Evolutionary conservation across 2,888 invertebrate genomes (phyloP).

Genomic region (Biston betularia): DNA sequence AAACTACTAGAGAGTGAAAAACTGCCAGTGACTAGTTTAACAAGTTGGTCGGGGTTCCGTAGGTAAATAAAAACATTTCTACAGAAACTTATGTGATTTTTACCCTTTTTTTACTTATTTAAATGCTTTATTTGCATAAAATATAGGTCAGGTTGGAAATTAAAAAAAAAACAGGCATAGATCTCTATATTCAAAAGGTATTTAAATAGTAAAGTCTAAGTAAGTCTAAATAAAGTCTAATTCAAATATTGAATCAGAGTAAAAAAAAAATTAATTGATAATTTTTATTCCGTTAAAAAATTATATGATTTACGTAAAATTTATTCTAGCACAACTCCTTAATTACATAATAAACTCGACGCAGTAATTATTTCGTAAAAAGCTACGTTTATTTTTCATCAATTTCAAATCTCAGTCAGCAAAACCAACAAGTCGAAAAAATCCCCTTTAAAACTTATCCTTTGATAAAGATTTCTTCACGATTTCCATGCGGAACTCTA

Average conservation of each 20-base stretch:
- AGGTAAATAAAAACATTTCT: not conserved
- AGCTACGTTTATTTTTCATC: constrained; percentile 8
- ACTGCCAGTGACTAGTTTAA: not conserved
- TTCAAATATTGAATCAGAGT: too few relatives aligned
- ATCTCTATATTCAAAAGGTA: too few relatives aligned
- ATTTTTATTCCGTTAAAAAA: not conserved
- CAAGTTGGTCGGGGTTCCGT: not conserved
- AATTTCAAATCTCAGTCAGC: constrained; percentile 16
- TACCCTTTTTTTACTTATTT: not conserved
- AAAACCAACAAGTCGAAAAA: constrained; percentile 19
- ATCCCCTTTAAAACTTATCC: constrained; percentile 21
- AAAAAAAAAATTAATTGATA: too few relatives aligned
- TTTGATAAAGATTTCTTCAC: constrained; percentile 17
- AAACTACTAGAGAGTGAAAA: constrained; percentile 13
- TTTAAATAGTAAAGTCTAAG: too few relatives aligned
- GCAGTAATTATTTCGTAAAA: not conserved
- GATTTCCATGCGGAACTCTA: constrained; percentile 13
- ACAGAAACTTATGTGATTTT: not conserved
- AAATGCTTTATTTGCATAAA: too few relatives aligned
- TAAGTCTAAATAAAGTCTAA: too few relatives aligned
- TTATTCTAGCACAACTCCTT: not conserved
- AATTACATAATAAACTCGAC: not conserved
- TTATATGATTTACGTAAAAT: not conserved
- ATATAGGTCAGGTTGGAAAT: too few relatives aligned
- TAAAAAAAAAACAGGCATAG: too few relatives aligned